A percentile compares a stretch with the other conserved stretches of the same genome.
Evolutionary conservation across 2,888 invertebrate species (phyloP).

Genomic region (Hydropsyche betteni): DNA sequence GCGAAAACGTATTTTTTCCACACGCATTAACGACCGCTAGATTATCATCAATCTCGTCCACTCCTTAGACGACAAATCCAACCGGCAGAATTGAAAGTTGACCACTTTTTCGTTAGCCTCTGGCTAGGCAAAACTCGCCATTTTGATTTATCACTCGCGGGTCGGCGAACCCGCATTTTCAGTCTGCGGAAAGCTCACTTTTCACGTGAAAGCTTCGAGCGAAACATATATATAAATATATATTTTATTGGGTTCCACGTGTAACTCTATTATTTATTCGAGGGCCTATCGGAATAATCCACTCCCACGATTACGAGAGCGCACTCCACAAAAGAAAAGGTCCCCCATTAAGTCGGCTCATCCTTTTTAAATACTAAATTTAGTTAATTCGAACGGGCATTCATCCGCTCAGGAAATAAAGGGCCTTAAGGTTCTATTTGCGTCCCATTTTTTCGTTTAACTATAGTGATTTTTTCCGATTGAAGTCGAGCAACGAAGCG

Average conservation of each 20-base stretch:
- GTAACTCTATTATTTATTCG: background rate
- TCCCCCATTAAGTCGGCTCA: background rate
- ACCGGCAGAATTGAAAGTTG: conserved; percentile 13
- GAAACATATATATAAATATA: background rate
- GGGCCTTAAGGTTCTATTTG: background rate
- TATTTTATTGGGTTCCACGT: background rate
- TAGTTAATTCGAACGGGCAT: conserved; percentile 11
- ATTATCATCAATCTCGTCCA: conserved; percentile 9
- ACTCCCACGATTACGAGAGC: conserved; percentile 15
- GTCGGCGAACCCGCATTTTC: background rate
- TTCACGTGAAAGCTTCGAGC: background rate
- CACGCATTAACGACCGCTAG: background rate
- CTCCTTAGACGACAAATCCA: conserved; percentile 12
- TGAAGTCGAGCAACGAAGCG: conserved; percentile 5
- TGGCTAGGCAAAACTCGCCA: background rate
- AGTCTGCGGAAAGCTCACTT: background rate
- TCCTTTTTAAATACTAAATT: conserved; percentile 19
- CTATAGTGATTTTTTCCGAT: background rate
- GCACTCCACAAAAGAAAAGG: background rate
- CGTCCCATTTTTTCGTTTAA: background rate
- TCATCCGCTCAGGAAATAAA: background rate
- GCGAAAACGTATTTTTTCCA: conserved; percentile 7
- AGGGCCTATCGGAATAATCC: conserved; percentile 15
- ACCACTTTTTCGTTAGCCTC: background rate
- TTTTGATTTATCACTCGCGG: conserved; percentile 4